Conservation (phyloP, 1,140 invertebrate genomes). For the Calosoma granatense region DNA sequence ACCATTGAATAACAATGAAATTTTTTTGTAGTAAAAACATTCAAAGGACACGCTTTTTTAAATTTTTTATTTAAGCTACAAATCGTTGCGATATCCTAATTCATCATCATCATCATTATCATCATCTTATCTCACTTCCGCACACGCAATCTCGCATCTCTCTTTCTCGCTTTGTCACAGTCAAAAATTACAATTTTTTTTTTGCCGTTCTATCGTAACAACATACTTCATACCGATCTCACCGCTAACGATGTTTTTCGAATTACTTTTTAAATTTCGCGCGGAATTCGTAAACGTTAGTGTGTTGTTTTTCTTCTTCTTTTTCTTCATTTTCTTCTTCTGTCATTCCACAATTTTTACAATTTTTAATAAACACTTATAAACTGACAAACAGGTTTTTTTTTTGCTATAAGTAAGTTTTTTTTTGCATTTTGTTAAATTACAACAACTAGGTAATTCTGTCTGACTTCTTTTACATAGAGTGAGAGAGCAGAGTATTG, state of each 20-base stretch:
- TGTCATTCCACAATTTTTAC: too few species aligned
- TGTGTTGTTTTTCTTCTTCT: too few species aligned
- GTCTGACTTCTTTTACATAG: too few species aligned
- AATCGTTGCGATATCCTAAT: constrained; percentile 8
- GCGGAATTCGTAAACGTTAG: too few species aligned
- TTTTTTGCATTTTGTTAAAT: neutral
- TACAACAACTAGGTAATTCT: neutral
- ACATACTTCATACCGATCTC: too few species aligned
- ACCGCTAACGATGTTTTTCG: too few species aligned
- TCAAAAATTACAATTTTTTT: neutral
- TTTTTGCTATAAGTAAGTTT: neutral
- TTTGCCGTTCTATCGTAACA: neutral
- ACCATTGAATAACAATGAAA: constrained; percentile 2
- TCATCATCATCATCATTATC: too few species aligned
- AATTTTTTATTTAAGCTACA: constrained; percentile 2
- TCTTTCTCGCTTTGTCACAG: neutral
- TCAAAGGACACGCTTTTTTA: neutral
- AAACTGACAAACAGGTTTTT: neutral
- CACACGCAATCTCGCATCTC: neutral
- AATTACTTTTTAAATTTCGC: too few species aligned
- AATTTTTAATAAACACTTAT: constrained; percentile 1
- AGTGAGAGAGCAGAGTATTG: neutral
- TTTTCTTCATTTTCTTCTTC: too few species aligned
- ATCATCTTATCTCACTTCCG: neutral
- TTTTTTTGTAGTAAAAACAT: neutral